A percentile compares a stretch with the other conserved stretches of the same genome.
phyloP scores from a whole-genome alignment of 2,797 vertebrate species.

The Chaenodraco wilsoni region DNA sequence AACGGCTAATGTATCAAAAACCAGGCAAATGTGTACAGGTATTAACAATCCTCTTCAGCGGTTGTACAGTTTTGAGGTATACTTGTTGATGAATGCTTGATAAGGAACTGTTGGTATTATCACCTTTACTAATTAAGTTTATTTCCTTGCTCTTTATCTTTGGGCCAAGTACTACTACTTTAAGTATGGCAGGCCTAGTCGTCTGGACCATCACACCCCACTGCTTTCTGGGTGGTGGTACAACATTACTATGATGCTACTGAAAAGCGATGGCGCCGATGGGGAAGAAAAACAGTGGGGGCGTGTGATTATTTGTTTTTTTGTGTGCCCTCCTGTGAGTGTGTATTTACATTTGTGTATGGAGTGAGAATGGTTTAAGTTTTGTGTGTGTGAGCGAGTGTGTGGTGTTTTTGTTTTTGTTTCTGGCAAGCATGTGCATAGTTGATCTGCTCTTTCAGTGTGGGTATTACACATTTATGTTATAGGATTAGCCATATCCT shows the following conservation, averaged over 20 bases:
- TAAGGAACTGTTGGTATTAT: constrained; percentile 62
- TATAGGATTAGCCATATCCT: constrained; percentile 86
- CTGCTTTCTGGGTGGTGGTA: constrained; percentile 62
- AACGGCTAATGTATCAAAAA: constrained; percentile 74
- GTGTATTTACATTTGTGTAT: constrained; percentile 68
- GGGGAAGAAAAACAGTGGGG: constrained; percentile 56
- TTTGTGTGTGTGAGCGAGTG: constrained; percentile 17
- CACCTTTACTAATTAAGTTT: constrained; percentile 57
- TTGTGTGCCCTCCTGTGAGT: constrained; percentile 62
- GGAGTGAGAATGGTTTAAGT: constrained; percentile 46
- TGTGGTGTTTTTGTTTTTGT: not conserved
- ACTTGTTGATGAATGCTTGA: constrained; percentile 66
- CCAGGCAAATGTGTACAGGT: constrained; percentile 76
- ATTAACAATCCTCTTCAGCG: constrained; percentile 74
- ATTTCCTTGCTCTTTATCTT: constrained; percentile 41
- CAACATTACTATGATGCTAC: constrained; percentile 75
- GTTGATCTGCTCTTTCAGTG: constrained; percentile 68
- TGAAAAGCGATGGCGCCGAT: constrained; percentile 67
- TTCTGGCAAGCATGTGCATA: constrained; percentile 71
- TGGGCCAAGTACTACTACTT: constrained; percentile 62
- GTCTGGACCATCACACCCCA: constrained; percentile 71
- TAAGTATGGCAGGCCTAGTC: constrained; percentile 55
- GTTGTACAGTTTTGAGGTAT: constrained; percentile 77
- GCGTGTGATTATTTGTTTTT: constrained; percentile 45
- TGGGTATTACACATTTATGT: constrained; percentile 78